Percentiles rank a stretch among this genome's conserved stretches.
Evolutionary conservation across 2,888 invertebrate genomes (phyloP).

Genomic region (Agrotis segetum): DNA sequence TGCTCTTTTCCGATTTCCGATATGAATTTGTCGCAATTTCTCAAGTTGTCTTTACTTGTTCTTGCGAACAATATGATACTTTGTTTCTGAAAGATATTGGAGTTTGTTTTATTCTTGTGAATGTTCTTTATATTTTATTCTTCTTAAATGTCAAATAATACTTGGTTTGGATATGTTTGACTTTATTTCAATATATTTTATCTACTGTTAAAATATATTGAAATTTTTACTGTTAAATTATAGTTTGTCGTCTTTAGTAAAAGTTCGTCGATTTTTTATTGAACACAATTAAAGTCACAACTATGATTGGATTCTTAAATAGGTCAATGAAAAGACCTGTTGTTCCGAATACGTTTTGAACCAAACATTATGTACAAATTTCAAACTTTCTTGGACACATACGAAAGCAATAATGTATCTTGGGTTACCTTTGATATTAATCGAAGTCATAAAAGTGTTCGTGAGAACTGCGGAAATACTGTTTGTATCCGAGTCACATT

Average conservation of each 20-base stretch:
- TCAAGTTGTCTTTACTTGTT: conserved; percentile 6
- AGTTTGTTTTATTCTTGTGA: neutral
- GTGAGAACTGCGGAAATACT: conserved; percentile 24
- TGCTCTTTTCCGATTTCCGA: conserved; percentile 13
- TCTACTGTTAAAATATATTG: too few relatives aligned
- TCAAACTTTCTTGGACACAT: neutral
- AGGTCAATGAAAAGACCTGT: too few relatives aligned
- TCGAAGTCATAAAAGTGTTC: conserved; percentile 4
- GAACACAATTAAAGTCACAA: neutral
- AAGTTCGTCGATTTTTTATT: neutral
- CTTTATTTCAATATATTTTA: conserved; percentile 2
- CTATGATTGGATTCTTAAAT: neutral
- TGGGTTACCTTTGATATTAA: neutral
- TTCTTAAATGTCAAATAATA: conserved; percentile 6
- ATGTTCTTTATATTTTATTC: neutral
- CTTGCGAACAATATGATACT: conserved; percentile 9
- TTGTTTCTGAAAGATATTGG: conserved; percentile 18
- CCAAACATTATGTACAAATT: neutral
- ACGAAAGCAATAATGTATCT: neutral
- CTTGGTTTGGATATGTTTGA: neutral
- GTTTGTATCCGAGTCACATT: conserved; percentile 51
- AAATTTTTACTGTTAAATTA: too few relatives aligned
- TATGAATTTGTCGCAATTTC: conserved; percentile 15
- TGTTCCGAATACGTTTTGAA: neutral
- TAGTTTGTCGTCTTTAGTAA: conserved; percentile 8